A percentile compares a stretch with the other conserved stretches of the same genome.
These are phyloP conservation scores for Polypedilum pembai DNA, from an alignment of 1,140 invertebrate genomes.

Conservation along the genomic window DNA sequence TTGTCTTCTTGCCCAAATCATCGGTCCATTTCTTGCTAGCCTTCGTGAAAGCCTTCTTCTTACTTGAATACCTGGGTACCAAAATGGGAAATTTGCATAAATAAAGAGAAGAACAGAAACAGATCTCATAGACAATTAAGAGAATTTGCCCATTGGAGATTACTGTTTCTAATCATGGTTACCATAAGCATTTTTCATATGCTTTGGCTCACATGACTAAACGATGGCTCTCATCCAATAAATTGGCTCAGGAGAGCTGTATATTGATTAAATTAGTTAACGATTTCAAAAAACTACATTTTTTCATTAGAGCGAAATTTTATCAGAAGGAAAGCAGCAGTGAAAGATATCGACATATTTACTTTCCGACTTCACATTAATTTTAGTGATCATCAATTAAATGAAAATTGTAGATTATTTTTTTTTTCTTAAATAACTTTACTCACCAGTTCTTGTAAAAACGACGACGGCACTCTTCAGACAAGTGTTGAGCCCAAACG, in stretches of 20 bases:
- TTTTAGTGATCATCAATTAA: constrained; percentile 21
- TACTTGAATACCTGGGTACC: constrained; percentile 87
- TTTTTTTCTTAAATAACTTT: background rate
- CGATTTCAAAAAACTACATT: background rate
- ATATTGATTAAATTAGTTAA: constrained; percentile 32
- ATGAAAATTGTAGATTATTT: constrained; percentile 10
- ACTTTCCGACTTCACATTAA: constrained; percentile 27
- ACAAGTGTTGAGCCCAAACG: constrained; percentile 97
- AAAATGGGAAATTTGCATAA: constrained; percentile 29
- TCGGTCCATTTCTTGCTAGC: constrained; percentile 98
- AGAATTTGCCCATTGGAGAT: constrained; percentile 56
- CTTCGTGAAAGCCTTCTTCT: constrained; percentile 99
- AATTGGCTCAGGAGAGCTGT: constrained; percentile 56
- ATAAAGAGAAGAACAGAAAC: constrained; percentile 34
- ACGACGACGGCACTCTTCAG: constrained; percentile 93
- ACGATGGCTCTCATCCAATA: constrained; percentile 51
- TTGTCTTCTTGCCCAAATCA: constrained; percentile 90
- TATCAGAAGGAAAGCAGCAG: constrained; percentile 45
- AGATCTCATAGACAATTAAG: constrained; percentile 37
- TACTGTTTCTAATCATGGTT: constrained; percentile 39
- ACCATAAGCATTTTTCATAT: constrained; percentile 35
- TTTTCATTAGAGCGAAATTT: constrained; percentile 22
- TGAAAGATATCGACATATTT: constrained; percentile 36
- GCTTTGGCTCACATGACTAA: constrained; percentile 42
- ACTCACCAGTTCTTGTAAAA: constrained; percentile 99